Base-by-base conservation (phyloP, 2,113 vertebrate genomes). In the Mesoclemmys tuberculata region DNA sequence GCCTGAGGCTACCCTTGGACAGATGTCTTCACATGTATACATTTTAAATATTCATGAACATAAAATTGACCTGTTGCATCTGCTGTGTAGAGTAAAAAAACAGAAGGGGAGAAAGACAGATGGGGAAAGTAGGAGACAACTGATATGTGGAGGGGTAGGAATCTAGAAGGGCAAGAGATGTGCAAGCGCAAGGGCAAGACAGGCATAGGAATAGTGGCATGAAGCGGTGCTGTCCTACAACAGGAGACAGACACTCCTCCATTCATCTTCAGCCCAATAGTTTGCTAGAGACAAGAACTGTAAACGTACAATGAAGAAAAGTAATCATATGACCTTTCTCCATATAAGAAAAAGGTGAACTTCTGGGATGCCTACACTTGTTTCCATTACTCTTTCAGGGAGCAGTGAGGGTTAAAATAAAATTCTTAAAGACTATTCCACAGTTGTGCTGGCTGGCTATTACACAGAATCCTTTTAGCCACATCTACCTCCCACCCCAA, bases 121-220 rank as follows among this genome's bases (percentile, higher is more conserved):
- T 71, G 64, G 64, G n/a, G n/a, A 71, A 38, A 5, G 5, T 31
- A 61, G 29, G 11, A 14, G 26, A 56, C 10, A 56, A 61, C 21
- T 8, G 61, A 35, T 35, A n/a, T 35, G 14, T 64, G 31, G 31
- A 64, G 14, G 16, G 31, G n/a, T 22, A 71, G 64, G n/a, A 71
- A 71, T 38, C 2, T 22, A 61, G 4, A 41, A 55, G 4, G 5
- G 29, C 2, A 19, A 51, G 54, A 68, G 44, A 0, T 4, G 24
- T 87, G 38, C 0, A 2, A 92, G 80, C 38, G 71, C 0, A 0
- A 24, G 56, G 6, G 6, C 7, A 1, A 26, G 68, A 38, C 56
- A 61, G 22, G 38, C 11, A 6, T 0, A 0, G 0, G 6, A 41
- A 27, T 38, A 18, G 19, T 71, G 4, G 35, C 64, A 22, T 38